A percentile compares a stretch with the other conserved stretches of the same genome.
Conservation (phyloP, 2,113 vertebrate genomes). For the Chionis minor region DNA sequence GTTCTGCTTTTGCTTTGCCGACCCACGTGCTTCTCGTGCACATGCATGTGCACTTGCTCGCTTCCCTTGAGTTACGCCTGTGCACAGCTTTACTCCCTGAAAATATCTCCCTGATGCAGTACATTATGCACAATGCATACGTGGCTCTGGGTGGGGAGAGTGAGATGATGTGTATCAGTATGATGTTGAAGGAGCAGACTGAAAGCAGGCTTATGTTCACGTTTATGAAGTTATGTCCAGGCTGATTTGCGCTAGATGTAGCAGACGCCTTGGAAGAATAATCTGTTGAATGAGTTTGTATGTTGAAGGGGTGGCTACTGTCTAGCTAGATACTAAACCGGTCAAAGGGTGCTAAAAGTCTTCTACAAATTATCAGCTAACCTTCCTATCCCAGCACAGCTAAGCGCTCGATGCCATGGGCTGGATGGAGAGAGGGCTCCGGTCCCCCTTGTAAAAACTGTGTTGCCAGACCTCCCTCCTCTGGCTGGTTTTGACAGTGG, state of each 20-base stretch:
- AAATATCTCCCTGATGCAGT: neutral
- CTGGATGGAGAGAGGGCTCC: neutral
- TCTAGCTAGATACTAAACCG: neutral
- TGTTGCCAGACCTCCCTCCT: neutral
- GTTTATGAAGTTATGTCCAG: neutral
- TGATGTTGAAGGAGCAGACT: neutral
- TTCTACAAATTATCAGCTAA: neutral
- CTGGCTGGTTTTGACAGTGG: neutral
- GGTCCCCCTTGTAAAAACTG: neutral
- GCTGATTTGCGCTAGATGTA: neutral
- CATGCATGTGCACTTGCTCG: fast-evolving
- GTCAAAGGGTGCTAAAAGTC: neutral
- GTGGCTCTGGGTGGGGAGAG: neutral
- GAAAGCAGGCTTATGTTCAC: fast-evolving
- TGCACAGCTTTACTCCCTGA: neutral
- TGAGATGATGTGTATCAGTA: neutral
- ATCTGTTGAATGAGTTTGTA: neutral
- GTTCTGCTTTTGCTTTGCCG: neutral
- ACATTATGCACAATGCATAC: neutral
- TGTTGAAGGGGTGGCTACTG: neutral
- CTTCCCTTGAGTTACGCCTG: neutral
- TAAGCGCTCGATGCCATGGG: neutral
- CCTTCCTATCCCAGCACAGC: neutral
- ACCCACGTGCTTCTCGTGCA: neutral
- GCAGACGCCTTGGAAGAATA: neutral